A percentile compares a stretch with the other conserved stretches of the same genome.
Evolutionary conservation across 1,140 invertebrate species (phyloP).

Genomic region (Drosophila subpulchrella): DNA sequence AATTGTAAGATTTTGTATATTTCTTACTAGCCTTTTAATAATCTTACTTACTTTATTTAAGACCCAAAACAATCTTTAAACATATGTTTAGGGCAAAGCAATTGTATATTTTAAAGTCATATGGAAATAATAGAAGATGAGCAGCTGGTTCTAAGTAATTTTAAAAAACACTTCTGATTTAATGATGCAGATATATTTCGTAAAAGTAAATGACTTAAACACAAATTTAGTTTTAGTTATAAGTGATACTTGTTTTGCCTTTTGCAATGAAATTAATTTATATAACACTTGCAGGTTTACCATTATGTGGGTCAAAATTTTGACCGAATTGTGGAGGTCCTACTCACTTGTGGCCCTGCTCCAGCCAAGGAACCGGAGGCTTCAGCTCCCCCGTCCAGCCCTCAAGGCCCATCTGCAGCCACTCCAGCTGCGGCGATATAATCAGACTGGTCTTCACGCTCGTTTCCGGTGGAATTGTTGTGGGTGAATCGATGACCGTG

Average conservation of each 20-base stretch:
- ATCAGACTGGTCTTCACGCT: conserved; percentile 45
- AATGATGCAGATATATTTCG: conserved; percentile 1
- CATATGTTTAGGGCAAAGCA: neutral
- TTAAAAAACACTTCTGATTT: neutral
- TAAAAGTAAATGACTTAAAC: neutral
- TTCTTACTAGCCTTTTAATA: too few relatives aligned
- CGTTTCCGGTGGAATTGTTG: conserved; percentile 15
- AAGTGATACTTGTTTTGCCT: too few relatives aligned
- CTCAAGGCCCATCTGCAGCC: conserved; percentile 64
- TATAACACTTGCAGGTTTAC: neutral
- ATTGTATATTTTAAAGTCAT: neutral
- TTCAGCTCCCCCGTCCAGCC: conserved; percentile 76
- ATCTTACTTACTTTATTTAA: too few relatives aligned
- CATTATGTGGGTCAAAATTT: neutral
- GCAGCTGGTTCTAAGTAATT: neutral
- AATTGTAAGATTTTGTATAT: too few relatives aligned
- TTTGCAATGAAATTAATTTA: too few relatives aligned
- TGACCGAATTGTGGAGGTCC: neutral
- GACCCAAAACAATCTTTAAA: neutral
- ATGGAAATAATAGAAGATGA: too few relatives aligned
- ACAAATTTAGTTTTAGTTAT: too few relatives aligned
- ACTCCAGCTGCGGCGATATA: conserved; percentile 22
- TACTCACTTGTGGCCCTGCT: conserved; percentile 57
- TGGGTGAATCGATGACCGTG: conserved; percentile 1
- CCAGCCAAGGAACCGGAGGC: conserved; percentile 30